A percentile compares a stretch with the other conserved stretches of the same genome.
These are phyloP conservation scores for Ridgeia piscesae DNA, from an alignment of 1,140 invertebrate genomes.

Conservation along the genomic window DNA sequence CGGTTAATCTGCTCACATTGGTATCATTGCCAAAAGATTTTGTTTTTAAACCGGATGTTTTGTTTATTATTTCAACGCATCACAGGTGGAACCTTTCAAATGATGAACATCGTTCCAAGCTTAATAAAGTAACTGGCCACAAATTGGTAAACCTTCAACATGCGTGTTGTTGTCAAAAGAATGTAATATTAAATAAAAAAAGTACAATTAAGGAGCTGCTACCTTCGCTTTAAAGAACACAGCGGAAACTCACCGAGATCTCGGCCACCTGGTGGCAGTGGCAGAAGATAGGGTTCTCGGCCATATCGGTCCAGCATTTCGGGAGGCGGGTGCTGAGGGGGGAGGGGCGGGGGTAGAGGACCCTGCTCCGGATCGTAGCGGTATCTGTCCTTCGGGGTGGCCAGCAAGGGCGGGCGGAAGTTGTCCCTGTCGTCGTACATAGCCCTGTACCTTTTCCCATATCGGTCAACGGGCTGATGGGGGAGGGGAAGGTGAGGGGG, in stretches of 20 bases:
- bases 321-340: not conserved
- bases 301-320: not conserved
- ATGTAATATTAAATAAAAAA: too few species aligned
- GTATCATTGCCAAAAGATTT: too few species aligned
- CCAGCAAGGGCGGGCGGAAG: not conserved
- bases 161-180: too few species aligned
- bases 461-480: not conserved
- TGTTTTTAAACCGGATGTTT: too few species aligned
- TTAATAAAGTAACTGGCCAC: too few species aligned
- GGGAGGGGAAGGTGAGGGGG: not conserved
- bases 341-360: not conserved
- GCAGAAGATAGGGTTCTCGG: not conserved
- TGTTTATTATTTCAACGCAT: too few species aligned
- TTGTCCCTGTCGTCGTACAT: not conserved
- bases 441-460: not conserved
- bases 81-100: too few species aligned
- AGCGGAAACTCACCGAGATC: not conserved
- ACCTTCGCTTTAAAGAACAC: too few species aligned
- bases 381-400: not conserved
- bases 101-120: too few species aligned
- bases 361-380: not conserved
- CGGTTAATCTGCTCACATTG: too few species aligned
- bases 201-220: too few species aligned
- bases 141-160: too few species aligned
- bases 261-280: not conserved